These are phyloP conservation scores for Corythornis cristatus DNA, from an alignment of 2,113 vertebrate genomes.

Conservation along the genomic window DNA sequence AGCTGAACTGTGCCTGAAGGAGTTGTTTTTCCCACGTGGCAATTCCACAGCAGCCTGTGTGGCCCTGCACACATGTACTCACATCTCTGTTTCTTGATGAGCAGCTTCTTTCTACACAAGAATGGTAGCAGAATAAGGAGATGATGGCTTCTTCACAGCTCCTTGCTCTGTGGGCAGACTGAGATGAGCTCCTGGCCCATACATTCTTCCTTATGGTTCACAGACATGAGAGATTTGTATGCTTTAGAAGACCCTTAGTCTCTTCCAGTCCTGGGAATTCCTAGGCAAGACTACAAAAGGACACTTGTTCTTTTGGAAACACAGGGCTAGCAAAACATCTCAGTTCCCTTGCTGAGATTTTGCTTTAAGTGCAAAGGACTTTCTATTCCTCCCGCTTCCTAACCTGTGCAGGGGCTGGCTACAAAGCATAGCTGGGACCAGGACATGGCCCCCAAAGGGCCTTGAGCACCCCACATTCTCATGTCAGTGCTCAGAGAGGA, in stretches of 20 bases:
- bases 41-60: background rate
- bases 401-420: background rate
- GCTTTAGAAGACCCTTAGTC: background rate
- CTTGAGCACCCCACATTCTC: background rate
- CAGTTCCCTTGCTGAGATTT: background rate
- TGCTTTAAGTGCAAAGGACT: background rate
- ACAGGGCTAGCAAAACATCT: background rate
- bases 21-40: background rate
- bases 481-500: background rate
- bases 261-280: background rate
- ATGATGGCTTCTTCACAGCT: background rate
- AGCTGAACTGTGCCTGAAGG: fast-evolving
- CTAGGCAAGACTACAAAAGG: background rate
- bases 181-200: background rate
- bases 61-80: fast-evolving
- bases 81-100: background rate
- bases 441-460: background rate
- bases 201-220: background rate
- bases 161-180: background rate
- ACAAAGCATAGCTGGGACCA: background rate
- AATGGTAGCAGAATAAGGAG: background rate
- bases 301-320: background rate
- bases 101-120: background rate
- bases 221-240: background rate
- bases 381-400: background rate